Percentiles rank a stretch among this genome's conserved stretches.
These are phyloP conservation scores for Leucophenga montana DNA, from an alignment of 2,888 invertebrate species.

Conservation along the genomic window DNA sequence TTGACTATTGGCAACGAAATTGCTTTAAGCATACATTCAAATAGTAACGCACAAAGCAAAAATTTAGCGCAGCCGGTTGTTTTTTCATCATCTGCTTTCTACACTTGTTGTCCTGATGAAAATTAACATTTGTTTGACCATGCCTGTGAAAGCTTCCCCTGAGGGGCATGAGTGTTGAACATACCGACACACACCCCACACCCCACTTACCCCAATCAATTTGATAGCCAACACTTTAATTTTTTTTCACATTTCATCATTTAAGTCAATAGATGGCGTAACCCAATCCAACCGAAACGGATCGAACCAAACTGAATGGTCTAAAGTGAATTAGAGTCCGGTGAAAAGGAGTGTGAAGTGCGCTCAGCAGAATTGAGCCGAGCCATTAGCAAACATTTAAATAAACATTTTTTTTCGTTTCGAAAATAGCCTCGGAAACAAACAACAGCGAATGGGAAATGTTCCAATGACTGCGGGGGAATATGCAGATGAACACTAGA, in stretches of 20 bases:
- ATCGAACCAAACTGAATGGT: neutral
- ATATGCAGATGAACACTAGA: conserved; percentile 25
- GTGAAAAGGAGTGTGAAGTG: neutral
- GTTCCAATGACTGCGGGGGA: no score
- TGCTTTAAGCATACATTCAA: no score
- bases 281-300: conserved; percentile 50
- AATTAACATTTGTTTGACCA: conserved; percentile 54
- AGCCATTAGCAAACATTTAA: conserved; percentile 69
- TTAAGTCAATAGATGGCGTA: conserved; percentile 68
- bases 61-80: conserved; percentile 61
- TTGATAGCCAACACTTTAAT: conserved; percentile 35
- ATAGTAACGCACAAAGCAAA: conserved; percentile 26
- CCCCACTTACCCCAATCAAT: neutral
- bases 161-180: conserved; percentile 54
- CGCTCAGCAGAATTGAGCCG: conserved; percentile 49
- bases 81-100: conserved; percentile 44
- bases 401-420: conserved; percentile 48
- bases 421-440: conserved; percentile 39
- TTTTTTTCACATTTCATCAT: conserved; percentile 60
- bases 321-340: neutral
- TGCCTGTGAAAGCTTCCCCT: conserved; percentile 61
- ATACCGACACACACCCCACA: neutral
- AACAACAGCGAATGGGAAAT: conserved; percentile 19
- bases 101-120: conserved; percentile 55
- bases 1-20: no score